phyloP scores from a whole-genome alignment of 1,140 invertebrate species.

The Pentalonia nigronervosa region DNA sequence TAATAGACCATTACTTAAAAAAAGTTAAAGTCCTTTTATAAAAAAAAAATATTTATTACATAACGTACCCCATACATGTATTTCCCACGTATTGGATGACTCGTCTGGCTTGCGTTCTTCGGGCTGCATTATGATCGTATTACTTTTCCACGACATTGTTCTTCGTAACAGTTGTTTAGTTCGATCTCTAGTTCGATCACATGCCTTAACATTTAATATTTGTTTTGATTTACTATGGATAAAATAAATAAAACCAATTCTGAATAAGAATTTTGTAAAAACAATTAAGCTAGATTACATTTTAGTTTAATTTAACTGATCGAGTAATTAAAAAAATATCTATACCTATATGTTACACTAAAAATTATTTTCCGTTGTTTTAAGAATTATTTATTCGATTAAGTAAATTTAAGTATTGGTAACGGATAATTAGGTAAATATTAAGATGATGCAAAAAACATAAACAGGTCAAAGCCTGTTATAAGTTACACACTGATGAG shows the following conservation, averaged over 20 bases:
- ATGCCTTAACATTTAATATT: constrained; percentile 65
- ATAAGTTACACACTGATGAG: background rate
- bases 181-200: constrained; percentile 74
- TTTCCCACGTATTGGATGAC: constrained; percentile 69
- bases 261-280: constrained; percentile 16
- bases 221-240: constrained; percentile 36
- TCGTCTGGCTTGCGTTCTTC: constrained; percentile 61
- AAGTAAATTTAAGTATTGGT: background rate
- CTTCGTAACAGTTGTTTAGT: constrained; percentile 74
- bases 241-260: constrained; percentile 26
- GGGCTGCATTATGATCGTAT: constrained; percentile 64
- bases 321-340: background rate
- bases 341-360: background rate
- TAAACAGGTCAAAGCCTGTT: background rate
- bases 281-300: background rate
- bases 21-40: background rate
- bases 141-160: constrained; percentile 69
- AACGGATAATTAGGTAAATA: background rate
- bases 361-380: background rate
- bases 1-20: background rate
- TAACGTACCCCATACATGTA: constrained; percentile 75
- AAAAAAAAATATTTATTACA: background rate
- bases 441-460: background rate
- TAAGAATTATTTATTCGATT: background rate
- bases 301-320: background rate